Conservation (phyloP, 2,113 vertebrate species). For the Urocitellus parryii region DNA sequence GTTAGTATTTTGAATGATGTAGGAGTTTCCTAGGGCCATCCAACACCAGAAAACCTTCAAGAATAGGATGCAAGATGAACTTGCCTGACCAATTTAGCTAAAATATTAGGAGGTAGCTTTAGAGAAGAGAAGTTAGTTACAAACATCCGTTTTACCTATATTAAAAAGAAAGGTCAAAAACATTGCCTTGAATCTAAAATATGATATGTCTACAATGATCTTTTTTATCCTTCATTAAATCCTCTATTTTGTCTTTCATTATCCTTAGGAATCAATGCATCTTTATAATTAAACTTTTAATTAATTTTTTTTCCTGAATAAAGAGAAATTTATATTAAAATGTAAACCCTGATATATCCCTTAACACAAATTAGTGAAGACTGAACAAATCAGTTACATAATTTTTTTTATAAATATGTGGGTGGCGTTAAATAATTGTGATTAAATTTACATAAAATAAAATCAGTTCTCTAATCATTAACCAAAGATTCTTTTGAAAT, state of each 20-base stretch:
- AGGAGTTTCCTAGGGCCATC: neutral
- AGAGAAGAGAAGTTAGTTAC: neutral
- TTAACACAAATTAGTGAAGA: neutral
- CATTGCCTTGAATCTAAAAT: neutral
- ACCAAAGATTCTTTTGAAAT: neutral
- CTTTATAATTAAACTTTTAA: constrained; percentile 5
- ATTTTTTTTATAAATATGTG: neutral
- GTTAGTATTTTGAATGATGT: neutral
- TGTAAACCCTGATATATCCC: neutral
- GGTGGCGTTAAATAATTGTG: neutral
- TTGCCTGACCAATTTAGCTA: neutral
- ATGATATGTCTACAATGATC: neutral
- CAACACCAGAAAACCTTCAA: neutral
- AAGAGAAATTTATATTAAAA: constrained; percentile 23
- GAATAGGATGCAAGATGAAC: neutral
- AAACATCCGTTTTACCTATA: neutral
- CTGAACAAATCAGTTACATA: neutral
- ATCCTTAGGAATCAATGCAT: neutral
- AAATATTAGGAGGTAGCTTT: neutral
- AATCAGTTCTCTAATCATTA: neutral
- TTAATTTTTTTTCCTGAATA: neutral
- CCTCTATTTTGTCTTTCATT: neutral
- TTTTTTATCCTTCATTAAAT: constrained; percentile 13
- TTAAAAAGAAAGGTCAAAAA: constrained; percentile 23
- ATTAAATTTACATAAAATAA: neutral